phyloP scores from a whole-genome alignment of 2,797 vertebrate species.

The Gadopsis bispinosus region DNA sequence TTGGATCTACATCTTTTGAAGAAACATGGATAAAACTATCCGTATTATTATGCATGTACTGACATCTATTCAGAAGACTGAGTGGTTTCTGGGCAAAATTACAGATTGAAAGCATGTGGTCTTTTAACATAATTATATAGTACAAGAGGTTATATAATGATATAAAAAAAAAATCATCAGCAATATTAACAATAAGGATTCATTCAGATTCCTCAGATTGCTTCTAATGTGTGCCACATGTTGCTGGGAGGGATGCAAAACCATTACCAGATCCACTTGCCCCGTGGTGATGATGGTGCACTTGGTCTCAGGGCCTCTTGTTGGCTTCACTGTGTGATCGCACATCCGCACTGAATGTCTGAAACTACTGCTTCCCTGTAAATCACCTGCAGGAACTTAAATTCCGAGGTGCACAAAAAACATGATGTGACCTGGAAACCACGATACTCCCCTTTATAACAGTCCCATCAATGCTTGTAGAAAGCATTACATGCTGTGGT shows the following conservation, averaged over 20 bases:
- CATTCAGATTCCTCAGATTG: neutral
- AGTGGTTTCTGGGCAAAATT: conserved; percentile 5
- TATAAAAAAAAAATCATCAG: neutral
- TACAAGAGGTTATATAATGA: neutral
- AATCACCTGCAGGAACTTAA: conserved; percentile 21
- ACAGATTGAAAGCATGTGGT: neutral
- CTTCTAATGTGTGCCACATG: neutral
- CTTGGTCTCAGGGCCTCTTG: neutral
- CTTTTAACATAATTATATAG: neutral
- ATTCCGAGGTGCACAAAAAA: conserved; percentile 22
- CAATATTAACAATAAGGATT: neutral
- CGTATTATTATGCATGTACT: neutral
- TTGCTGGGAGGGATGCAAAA: neutral
- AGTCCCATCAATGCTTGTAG: neutral
- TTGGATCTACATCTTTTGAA: neutral
- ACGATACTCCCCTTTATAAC: neutral
- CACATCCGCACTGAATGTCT: neutral
- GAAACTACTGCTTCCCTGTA: conserved; percentile 10
- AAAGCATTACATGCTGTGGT: conserved; percentile 5
- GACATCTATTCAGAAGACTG: neutral
- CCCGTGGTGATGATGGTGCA: neutral
- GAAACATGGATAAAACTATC: neutral
- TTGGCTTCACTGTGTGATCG: conserved; percentile 1
- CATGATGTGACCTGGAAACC: conserved; percentile 22
- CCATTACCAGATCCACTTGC: neutral